Evolutionary conservation across 2,888 invertebrate species (phyloP), one percentile per base, ranked within the genome.

Genomic region (Eupithecia inturbata): DNA sequence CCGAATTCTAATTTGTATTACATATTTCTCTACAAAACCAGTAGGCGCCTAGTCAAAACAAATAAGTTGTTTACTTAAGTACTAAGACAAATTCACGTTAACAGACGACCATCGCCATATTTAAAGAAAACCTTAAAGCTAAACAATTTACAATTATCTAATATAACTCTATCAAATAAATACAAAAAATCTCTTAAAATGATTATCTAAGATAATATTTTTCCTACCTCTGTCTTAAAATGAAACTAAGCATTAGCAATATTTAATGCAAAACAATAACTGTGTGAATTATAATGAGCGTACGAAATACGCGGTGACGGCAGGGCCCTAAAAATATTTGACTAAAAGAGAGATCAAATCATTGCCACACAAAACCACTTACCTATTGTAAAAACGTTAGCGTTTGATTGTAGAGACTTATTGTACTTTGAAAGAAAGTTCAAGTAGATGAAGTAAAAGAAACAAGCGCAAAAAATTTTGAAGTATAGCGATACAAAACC

Each of bases 271-370:
- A 88, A 77, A 89, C 91, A 89, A 89, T 88, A 88, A 86, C 87
- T 83, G 86, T 85, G 87, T 79, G 71, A 77, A 79, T 77, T 79
- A 85, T 88, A 85, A 82, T 82, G 82, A 82, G 88, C 85, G 87
- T 83, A 81, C 82, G 81, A 73, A 78, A 79, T 79, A 79, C 82
- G 83, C 85, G 75, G 82, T 81, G 81, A 87, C 88, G 89, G 91
- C 88, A 88, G 89, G 88, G 86, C 90, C 92, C 93, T 93, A 89
- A 95, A 95, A 93, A 95, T 95, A 95, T 95, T 95, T 96, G 96
- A 96, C 96, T 96, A 96, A 96, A 95, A 95, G 95, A 96, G 96
- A 96, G 96, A 96, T 96, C 96, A 96, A 96, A 96, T 95, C 95
- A 95, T 95, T 96, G 96, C 95, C 95, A 95, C 95, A 82, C 76